Evolutionary conservation across 2,113 vertebrate species (phyloP).

Genomic region (Neogale vison): DNA sequence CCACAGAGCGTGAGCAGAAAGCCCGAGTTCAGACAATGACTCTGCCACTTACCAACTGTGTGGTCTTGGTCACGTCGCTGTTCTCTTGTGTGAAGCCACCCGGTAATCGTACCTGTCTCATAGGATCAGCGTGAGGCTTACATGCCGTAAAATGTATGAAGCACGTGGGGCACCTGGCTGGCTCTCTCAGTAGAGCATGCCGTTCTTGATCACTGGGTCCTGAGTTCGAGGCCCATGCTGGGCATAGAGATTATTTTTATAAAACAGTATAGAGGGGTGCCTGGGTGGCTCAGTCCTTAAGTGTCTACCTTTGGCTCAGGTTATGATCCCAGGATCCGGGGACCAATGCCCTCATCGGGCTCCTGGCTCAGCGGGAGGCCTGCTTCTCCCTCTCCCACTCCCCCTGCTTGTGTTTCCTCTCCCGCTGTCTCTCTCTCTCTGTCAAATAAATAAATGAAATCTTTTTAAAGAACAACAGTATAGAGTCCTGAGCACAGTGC

Average conservation of each 20-base stretch:
- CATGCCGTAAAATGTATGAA: rapidly evolving
- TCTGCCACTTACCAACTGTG: not conserved
- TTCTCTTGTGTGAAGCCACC: not conserved
- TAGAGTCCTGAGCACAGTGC: not conserved
- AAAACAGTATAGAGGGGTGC: no score
- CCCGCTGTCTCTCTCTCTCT: no score
- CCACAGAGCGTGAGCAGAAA: not conserved
- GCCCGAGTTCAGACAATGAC: not conserved
- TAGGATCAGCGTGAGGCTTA: not conserved
- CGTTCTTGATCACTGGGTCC: not conserved
- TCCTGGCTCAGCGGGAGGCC: no score
- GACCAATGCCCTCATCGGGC: no score
- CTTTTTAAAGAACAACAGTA: not conserved
- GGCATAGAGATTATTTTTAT: not conserved
- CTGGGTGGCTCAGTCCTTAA: no score
- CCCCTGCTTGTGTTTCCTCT: no score
- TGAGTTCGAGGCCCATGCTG: not conserved
- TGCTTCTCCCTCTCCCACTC: no score
- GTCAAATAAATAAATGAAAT: no score
- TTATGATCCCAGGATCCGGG: no score
- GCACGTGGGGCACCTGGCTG: not conserved
- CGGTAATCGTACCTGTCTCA: no score
- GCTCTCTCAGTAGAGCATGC: not conserved
- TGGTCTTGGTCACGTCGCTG: not conserved
- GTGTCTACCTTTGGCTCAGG: no score